A percentile compares a stretch with the other conserved stretches of the same genome.
Evolutionary conservation across 2,797 vertebrate species (phyloP).

Genomic region (Aulostomus chinensis): DNA sequence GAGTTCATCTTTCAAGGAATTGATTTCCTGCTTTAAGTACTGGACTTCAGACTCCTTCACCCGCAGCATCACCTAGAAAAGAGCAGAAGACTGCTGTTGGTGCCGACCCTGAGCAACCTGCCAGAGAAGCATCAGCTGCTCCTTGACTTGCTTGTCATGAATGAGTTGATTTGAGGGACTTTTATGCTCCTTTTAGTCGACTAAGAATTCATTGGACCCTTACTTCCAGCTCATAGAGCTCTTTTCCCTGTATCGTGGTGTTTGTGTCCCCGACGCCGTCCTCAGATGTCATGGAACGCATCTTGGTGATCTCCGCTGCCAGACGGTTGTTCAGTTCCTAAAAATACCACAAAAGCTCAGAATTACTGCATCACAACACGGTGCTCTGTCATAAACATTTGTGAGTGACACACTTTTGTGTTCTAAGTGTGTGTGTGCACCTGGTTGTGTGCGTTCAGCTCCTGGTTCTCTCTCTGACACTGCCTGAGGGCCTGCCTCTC

Average conservation of each 20-base stretch:
- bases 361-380: neutral
- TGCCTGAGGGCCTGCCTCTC: conserved; percentile 85
- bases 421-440: conserved; percentile 42
- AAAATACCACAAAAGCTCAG: neutral
- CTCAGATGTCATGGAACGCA: conserved; percentile 82
- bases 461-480: conserved; percentile 87
- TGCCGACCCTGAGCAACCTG: neutral
- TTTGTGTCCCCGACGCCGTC: conserved; percentile 68
- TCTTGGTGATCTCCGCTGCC: conserved; percentile 84
- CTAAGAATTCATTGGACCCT: neutral
- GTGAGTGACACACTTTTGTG: neutral
- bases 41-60: conserved; percentile 82
- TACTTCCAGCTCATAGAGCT: conserved; percentile 84
- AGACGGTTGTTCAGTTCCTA: conserved; percentile 86
- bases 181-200: neutral
- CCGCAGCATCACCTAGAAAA: conserved; percentile 75
- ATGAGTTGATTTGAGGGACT: neutral
- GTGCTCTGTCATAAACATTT: neutral
- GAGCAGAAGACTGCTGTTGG: neutral
- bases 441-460: conserved; percentile 88
- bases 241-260: conserved; percentile 79
- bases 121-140: conserved; percentile 3
- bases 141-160: conserved; percentile 6
- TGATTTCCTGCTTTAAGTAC: conserved; percentile 81
- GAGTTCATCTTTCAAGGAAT: conserved; percentile 80